phyloP scores from a whole-genome alignment of 2,113 vertebrate species.

The Coreoperca whiteheadi region DNA sequence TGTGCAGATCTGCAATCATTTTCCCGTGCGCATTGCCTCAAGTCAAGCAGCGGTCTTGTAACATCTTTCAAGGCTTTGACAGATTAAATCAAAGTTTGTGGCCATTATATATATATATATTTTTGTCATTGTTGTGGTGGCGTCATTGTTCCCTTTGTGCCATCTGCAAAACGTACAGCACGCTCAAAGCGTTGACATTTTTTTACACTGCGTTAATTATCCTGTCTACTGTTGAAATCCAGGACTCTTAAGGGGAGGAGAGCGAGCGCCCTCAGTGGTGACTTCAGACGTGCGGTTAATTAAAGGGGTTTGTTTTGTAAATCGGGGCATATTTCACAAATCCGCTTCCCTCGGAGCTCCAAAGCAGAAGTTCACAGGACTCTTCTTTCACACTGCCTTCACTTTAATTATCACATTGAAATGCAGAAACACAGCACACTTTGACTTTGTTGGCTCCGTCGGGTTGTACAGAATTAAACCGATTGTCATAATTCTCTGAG shows the following conservation, averaged over 20 bases:
- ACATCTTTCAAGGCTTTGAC: not conserved
- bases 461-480: conserved; percentile 35
- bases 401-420: conserved; percentile 41
- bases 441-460: conserved; percentile 15
- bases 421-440: conserved; percentile 4
- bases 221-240: not conserved
- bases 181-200: not conserved
- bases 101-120: too few relatives aligned
- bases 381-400: conserved; percentile 8
- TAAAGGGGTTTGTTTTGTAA: not conserved
- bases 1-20: not conserved
- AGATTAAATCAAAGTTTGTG: not conserved
- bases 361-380: not conserved
- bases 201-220: not conserved
- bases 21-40: not conserved
- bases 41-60: not conserved
- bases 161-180: not conserved
- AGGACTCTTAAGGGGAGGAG: not conserved
- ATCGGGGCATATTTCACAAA: not conserved
- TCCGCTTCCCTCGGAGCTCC: not conserved
- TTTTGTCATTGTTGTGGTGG: not conserved
- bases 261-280: too few relatives aligned
- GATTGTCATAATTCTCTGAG: conserved; percentile 4
- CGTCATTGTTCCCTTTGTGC: not conserved
- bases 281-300: not conserved